Percentiles rank a stretch among this genome's conserved stretches.
phyloP scores from a whole-genome alignment of 1,140 invertebrate genomes.

The Dolichoris vasculosae region DNA sequence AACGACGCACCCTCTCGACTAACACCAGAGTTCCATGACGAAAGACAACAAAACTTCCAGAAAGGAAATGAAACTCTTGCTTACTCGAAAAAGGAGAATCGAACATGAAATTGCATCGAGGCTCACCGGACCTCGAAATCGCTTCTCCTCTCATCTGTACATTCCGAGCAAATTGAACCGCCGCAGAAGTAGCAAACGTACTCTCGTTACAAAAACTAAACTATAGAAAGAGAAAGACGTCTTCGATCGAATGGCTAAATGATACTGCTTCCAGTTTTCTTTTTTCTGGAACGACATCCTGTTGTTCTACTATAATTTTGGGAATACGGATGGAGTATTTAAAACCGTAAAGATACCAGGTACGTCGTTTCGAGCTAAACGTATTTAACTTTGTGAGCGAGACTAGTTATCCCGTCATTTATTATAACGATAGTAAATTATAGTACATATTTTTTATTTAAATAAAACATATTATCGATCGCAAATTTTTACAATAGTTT shows the following conservation, averaged over 20 bases:
- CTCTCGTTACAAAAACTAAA: constrained; percentile 38
- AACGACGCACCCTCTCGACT: not conserved
- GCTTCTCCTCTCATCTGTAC: constrained; percentile 35
- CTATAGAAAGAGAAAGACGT: constrained; percentile 27
- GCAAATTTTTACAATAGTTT: too few relatives aligned
- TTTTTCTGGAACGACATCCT: not conserved
- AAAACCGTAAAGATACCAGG: not conserved
- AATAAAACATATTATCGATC: not conserved
- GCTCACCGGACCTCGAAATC: constrained; percentile 43
- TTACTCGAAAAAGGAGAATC: constrained; percentile 8
- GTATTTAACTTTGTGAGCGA: not conserved
- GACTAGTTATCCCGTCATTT: not conserved
- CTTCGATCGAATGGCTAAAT: constrained; percentile 29
- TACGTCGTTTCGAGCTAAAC: not conserved
- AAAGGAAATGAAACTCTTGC: constrained; percentile 36
- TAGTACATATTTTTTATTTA: not conserved
- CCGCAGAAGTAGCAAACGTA: constrained; percentile 23
- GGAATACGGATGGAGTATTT: not conserved
- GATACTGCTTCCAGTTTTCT: constrained; percentile 8
- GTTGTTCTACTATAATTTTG: not conserved
- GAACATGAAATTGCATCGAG: constrained; percentile 28
- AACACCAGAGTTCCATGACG: not conserved
- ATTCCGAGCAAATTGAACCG: constrained; percentile 42
- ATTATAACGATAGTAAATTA: not conserved
- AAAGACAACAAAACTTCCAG: constrained; percentile 5